A percentile compares a stretch with the other conserved stretches of the same genome.
Evolutionary conservation across 2,113 vertebrate genomes (phyloP).

Genomic region (Eulemur rufifrons): DNA sequence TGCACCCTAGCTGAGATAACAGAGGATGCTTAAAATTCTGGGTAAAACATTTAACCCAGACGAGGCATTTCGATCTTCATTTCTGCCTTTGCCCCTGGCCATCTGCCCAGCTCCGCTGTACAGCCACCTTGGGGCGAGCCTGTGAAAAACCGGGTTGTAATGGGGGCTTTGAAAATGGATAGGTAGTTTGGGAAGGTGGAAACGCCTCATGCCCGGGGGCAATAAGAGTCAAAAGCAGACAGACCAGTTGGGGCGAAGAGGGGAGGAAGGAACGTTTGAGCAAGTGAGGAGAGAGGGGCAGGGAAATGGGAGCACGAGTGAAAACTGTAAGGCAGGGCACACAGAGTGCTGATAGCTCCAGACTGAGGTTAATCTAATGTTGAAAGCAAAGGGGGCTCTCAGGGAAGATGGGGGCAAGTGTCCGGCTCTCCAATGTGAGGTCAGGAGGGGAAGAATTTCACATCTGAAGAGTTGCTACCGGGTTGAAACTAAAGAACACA

Average conservation of each 20-base stretch:
- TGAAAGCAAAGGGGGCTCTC: conserved; percentile 35
- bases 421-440: background rate
- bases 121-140: background rate
- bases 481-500: conserved; percentile 8
- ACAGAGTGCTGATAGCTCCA: background rate
- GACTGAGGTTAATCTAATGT: conserved; percentile 61
- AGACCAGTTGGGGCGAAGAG: background rate
- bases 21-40: background rate
- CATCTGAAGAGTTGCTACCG: background rate
- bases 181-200: background rate
- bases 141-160: background rate
- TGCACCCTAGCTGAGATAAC: background rate
- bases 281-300: conserved; percentile 63
- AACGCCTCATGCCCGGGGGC: background rate
- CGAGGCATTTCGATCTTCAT: background rate
- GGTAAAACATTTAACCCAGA: background rate
- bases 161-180: conserved; percentile 44
- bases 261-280: background rate
- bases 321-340: background rate
- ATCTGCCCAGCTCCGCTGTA: background rate
- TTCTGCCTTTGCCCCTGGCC: background rate
- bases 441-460: conserved; percentile 64
- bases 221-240: background rate
- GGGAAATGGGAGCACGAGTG: conserved; percentile 35
- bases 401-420: background rate